phyloP scores from a whole-genome alignment of 2,113 vertebrate genomes.

The Melanocharis versteri region DNA sequence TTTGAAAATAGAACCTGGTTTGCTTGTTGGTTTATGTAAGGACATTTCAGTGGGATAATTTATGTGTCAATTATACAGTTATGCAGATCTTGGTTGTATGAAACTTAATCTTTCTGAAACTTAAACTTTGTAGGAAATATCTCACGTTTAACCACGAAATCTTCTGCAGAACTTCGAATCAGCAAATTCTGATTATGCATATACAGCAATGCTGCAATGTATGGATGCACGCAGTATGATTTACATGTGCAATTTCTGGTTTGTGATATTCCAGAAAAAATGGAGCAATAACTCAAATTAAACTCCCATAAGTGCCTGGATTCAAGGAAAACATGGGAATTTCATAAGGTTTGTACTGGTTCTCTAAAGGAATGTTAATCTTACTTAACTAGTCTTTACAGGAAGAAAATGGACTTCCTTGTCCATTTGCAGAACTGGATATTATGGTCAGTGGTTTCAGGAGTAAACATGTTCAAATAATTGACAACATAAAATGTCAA shows the following conservation, averaged over 20 bases:
- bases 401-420: not conserved
- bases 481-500: not conserved
- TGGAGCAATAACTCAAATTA: not conserved
- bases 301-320: not conserved
- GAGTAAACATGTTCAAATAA: not conserved
- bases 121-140: not conserved
- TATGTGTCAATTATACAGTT: not conserved
- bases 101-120: not conserved
- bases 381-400: not conserved
- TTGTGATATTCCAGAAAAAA: not conserved
- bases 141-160: not conserved
- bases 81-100: not conserved
- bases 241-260: not conserved
- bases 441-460: not conserved
- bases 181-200: not conserved
- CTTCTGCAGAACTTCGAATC: not conserved
- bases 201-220: not conserved
- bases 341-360: not conserved
- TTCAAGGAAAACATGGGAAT: not conserved
- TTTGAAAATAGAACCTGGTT: not conserved
- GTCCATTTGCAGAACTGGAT: not conserved
- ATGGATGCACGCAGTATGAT: not conserved
- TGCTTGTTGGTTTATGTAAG: not conserved
- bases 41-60: not conserved
- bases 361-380: not conserved